Base-by-base conservation (phyloP, 1,140 invertebrate species). In the Lutraria rhynchaena region DNA sequence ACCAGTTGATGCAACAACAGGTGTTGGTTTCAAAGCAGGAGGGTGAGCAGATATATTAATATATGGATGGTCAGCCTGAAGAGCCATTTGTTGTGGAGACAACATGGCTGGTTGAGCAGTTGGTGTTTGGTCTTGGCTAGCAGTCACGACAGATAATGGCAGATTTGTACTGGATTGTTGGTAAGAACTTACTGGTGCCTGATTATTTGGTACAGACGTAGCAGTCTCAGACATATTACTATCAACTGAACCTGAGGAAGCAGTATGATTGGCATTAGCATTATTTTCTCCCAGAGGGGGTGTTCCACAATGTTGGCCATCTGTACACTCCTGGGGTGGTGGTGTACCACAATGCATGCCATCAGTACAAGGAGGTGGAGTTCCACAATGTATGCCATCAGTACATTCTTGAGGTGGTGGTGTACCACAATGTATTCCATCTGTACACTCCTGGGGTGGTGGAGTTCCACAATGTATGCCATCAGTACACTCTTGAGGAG, bases 381-480 rank as follows among this genome's bases (percentile, higher is more conserved):
- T 78, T 27, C 61, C 61, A 78, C 75, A 78, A 37, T 78, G 75
- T 55, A 53, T 78, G 3, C 76, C 63, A 69, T 70, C 76, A 24
- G 51, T 60, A 19, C 63, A 69, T 24, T 22, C 37, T 41, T 22
- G 13, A 27, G 76, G 76, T 29, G 76, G 76, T 58, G 76, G 76
- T 24, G 76, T 80, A 22, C 76, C 76, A 80, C 76, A 80, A 37
- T 80, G 76, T 22, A 58, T 80, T 31, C 76, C 76, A 80, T 80
- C 76, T 58, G 49, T 31, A 49, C 76, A 80, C 37, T 35, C 15
- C 55, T 11, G 15, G 27, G 74, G 74, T 22, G 74, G 74, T 76
- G 73, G 73, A 33, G 73, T 76, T 1, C 57, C 73, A 76, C 73
- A 76, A 53, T 76, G 73, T 15, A 51, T 61, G 1, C 73, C 73